A percentile compares a stretch with the other conserved stretches of the same genome.
Evolutionary conservation across 2,113 vertebrate species (phyloP).

Genomic region (Todiramphus saurophagus): DNA sequence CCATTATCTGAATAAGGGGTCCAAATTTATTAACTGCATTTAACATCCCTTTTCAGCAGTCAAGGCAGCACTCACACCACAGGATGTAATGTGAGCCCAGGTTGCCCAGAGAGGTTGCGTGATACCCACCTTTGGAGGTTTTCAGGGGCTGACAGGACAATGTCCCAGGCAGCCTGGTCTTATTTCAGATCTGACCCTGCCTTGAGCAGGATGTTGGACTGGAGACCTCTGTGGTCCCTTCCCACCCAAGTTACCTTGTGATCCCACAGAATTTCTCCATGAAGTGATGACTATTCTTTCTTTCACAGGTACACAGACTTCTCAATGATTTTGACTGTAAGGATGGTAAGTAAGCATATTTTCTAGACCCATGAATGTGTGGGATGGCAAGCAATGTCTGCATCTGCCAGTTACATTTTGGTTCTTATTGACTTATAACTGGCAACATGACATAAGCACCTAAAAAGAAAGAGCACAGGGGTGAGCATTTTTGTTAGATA

Average conservation of each 20-base stretch:
- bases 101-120: neutral
- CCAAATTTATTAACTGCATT: neutral
- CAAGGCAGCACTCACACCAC: neutral
- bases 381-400: neutral
- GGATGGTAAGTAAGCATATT: neutral
- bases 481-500: neutral
- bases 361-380: neutral
- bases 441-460: neutral
- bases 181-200: neutral
- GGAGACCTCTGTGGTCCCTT: neutral
- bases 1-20: neutral
- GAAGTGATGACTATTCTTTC: neutral
- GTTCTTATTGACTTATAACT: neutral
- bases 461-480: neutral
- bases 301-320: neutral
- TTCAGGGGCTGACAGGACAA: neutral
- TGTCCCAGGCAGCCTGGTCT: neutral
- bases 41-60: neutral
- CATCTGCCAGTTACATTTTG: neutral
- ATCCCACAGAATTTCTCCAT: neutral
- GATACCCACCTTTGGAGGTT: neutral
- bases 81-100: neutral
- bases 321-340: neutral
- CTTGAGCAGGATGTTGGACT: neutral
- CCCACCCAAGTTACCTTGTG: accelerated